Percentiles rank a stretch among this genome's conserved stretches.
These are phyloP conservation scores for Salmo trutta DNA, from an alignment of 2,797 vertebrate genomes.

Conservation along the genomic window DNA sequence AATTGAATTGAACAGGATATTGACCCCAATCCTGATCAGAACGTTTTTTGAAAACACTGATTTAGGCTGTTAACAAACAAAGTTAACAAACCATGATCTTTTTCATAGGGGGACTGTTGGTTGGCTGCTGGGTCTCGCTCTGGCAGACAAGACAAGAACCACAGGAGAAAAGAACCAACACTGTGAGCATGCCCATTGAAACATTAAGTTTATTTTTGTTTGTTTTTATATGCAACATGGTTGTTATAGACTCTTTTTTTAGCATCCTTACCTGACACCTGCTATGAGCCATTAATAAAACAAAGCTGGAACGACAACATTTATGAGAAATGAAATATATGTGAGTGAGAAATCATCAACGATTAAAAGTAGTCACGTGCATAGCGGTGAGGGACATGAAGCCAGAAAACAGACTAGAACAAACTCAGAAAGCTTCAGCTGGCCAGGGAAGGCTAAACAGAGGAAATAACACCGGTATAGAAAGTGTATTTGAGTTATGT, in stretches of 20 bases:
- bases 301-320: not conserved
- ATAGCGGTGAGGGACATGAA: not conserved
- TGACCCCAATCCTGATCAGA: not conserved
- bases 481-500: not conserved
- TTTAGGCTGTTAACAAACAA: constrained; percentile 4
- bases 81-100: not conserved
- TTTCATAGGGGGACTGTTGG: constrained; percentile 1
- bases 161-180: constrained; percentile 7
- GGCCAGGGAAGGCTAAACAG: not conserved
- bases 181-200: not conserved
- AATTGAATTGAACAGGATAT: not conserved
- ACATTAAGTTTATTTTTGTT: not conserved
- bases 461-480: not conserved
- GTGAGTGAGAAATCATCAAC: not conserved
- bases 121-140: constrained; percentile 5
- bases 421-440: not conserved
- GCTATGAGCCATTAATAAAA: constrained; percentile 4
- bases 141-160: not conserved
- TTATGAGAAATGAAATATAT: not conserved
- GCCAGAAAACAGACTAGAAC: not conserved
- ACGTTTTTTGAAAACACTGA: not conserved
- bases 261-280: constrained; percentile 8
- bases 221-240: not conserved
- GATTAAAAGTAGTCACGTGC: not conserved
- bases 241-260: constrained; percentile 4